phyloP scores from a whole-genome alignment of 2,888 invertebrate genomes.

The Pseudococcus viburni region DNA sequence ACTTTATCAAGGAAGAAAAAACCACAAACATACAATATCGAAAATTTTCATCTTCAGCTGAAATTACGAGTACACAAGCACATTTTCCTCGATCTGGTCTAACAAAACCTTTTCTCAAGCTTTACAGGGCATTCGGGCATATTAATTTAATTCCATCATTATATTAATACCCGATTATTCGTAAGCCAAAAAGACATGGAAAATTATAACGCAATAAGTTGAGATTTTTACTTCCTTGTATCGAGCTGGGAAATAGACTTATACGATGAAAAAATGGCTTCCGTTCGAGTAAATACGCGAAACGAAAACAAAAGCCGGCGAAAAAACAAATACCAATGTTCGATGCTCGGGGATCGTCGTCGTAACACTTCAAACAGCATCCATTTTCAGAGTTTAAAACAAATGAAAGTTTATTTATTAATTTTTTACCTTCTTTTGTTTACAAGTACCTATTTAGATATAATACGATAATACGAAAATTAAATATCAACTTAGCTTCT shows the following conservation, averaged over 20 bases:
- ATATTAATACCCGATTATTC: not conserved
- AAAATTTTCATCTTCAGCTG: no score
- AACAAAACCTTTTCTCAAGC: no score
- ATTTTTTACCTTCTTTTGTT: not conserved
- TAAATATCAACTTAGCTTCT: not conserved
- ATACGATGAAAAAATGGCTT: not conserved
- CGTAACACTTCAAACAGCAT: conserved; percentile 11
- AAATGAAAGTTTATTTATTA: conserved; percentile 35
- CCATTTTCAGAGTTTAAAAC: not conserved
- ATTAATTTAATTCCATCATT: not conserved
- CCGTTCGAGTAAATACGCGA: conserved; percentile 10
- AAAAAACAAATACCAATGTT: conserved; percentile 4
- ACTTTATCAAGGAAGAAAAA: no score
- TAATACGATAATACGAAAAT: not conserved
- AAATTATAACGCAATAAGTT: not conserved
- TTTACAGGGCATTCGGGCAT: not conserved
- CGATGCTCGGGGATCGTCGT: not conserved
- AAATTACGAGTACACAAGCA: no score
- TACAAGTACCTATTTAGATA: not conserved
- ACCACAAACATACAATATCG: no score
- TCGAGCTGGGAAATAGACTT: not conserved
- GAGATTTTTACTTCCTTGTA: not conserved
- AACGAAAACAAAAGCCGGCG: not conserved
- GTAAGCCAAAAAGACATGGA: not conserved
- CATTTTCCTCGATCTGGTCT: no score